A percentile compares a stretch with the other conserved stretches of the same genome.
phyloP scores from a whole-genome alignment of 2,888 invertebrate species.

The Liodrosophila aerea region DNA sequence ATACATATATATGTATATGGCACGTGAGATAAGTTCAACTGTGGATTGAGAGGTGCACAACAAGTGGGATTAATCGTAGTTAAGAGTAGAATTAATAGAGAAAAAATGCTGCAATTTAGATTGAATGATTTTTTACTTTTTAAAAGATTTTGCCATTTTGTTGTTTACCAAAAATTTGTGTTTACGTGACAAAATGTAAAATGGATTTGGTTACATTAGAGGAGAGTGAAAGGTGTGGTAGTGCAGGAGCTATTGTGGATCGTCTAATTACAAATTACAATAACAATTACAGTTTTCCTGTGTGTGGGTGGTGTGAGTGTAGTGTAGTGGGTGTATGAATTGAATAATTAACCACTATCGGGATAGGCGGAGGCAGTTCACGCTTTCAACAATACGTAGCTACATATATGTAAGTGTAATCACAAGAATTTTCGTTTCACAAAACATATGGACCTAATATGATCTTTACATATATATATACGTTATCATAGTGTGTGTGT shows the following conservation, averaged over 20 bases:
- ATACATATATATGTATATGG: slow-evolving; percentile 28
- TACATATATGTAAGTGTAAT: slow-evolving; percentile 54
- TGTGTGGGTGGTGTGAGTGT: too few species aligned
- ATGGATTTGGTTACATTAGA: slow-evolving; percentile 24
- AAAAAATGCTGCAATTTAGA: slow-evolving; percentile 1
- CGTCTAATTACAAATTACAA: background rate
- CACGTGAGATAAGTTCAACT: slow-evolving; percentile 24
- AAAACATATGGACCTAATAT: slow-evolving; percentile 58
- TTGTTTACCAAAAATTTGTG: too few species aligned
- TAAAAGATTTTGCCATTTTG: slow-evolving; percentile 3
- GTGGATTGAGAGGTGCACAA: slow-evolving; percentile 28
- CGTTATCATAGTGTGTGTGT: too few species aligned
- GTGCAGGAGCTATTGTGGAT: too few species aligned
- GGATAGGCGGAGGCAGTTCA: slow-evolving; percentile 33
- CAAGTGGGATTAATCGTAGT: slow-evolving; percentile 14
- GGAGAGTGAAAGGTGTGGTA: too few species aligned
- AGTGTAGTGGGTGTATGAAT: slow-evolving; percentile 24
- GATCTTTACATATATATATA: slow-evolving; percentile 15
- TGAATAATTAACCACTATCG: slow-evolving; percentile 24
- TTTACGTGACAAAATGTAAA: slow-evolving; percentile 49
- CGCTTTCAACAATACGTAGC: slow-evolving; percentile 57
- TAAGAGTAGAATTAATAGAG: slow-evolving; percentile 24
- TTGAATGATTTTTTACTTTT: too few species aligned
- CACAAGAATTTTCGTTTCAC: slow-evolving; percentile 71
- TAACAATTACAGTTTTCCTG: slow-evolving; percentile 44